phyloP scores from a whole-genome alignment of 2,113 vertebrate genomes.

The Leptodactylus fuscus region DNA sequence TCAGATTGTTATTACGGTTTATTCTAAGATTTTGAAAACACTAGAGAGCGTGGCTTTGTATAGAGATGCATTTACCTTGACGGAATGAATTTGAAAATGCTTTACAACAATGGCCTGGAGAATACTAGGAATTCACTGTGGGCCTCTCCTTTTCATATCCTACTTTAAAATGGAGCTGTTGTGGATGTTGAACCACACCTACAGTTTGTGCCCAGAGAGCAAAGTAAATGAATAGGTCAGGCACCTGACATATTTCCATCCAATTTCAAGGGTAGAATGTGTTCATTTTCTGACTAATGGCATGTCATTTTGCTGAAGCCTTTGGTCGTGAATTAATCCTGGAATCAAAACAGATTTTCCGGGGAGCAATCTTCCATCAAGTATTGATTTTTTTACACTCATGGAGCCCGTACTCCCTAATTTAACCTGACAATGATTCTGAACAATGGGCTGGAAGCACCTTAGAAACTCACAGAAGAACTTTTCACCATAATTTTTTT shows the following conservation, averaged over 20 bases:
- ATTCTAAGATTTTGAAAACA: conserved; percentile 89
- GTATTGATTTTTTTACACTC: conserved; percentile 99
- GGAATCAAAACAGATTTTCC: conserved; percentile 99
- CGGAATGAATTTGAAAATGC: conserved; percentile 88
- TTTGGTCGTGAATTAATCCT: conserved; percentile 99
- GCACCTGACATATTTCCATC: conserved; percentile 99
- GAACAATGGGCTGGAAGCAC: conserved; percentile 98
- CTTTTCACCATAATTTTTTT: conserved; percentile 81
- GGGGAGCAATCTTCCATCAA: conserved; percentile 99
- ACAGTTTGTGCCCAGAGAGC: conserved; percentile 82
- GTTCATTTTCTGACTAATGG: conserved; percentile 99
- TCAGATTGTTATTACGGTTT: conserved; percentile 84
- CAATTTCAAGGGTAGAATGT: conserved; percentile 99
- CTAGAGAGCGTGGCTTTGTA: conserved; percentile 82
- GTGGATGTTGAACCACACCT: conserved; percentile 82
- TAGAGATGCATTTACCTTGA: conserved; percentile 90
- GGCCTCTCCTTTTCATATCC: conserved; percentile 71
- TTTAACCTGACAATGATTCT: conserved; percentile 99
- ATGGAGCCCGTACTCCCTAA: conserved; percentile 99
- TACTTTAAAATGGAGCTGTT: conserved; percentile 83
- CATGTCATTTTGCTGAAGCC: conserved; percentile 98
- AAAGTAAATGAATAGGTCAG: conserved; percentile 92
- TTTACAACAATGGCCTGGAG: conserved; percentile 90
- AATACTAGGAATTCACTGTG: conserved; percentile 87
- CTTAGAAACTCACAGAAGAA: conserved; percentile 95